Percentiles rank a stretch among this genome's conserved stretches.
These are phyloP conservation scores for Melinaea menophilus DNA, from an alignment of 2,888 invertebrate species.

Conservation along the genomic window DNA sequence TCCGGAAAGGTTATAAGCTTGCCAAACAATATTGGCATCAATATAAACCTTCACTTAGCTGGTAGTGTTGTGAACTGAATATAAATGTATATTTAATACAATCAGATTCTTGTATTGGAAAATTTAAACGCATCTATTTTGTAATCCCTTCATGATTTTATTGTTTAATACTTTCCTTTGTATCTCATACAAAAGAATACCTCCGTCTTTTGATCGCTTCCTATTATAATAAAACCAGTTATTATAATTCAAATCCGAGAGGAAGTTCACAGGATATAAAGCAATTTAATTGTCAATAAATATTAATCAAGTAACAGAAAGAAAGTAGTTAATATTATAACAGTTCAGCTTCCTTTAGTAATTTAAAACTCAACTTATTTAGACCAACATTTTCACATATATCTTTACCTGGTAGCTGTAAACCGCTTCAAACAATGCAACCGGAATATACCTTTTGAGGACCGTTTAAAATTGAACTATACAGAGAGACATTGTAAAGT, in stretches of 20 bases:
- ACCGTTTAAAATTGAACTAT: background rate
- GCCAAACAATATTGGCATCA: constrained; percentile 39
- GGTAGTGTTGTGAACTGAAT: constrained; percentile 40
- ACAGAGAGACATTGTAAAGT: too few relatives aligned
- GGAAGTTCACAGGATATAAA: background rate
- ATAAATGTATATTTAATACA: constrained; percentile 39
- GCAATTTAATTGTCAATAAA: background rate
- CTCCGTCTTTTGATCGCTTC: constrained; percentile 6
- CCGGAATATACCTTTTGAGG: background rate
- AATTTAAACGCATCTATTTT: constrained; percentile 25
- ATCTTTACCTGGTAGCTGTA: constrained; percentile 27
- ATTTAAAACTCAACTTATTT: constrained; percentile 14
- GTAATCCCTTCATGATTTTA: constrained; percentile 15
- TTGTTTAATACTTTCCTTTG: constrained; percentile 26
- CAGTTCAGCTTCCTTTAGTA: background rate
- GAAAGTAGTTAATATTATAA: background rate
- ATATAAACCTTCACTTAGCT: constrained; percentile 35
- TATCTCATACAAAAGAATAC: constrained; percentile 8
- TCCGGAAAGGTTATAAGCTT: constrained; percentile 16
- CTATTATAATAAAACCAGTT: constrained; percentile 5
- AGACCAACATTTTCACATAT: constrained; percentile 23
- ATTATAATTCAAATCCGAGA: background rate
- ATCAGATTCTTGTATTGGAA: constrained; percentile 38
- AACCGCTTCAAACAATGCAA: constrained; percentile 14
- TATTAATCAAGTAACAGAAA: background rate